Conservation (phyloP, 2,113 vertebrate species). For the Ceratotherium simum region DNA sequence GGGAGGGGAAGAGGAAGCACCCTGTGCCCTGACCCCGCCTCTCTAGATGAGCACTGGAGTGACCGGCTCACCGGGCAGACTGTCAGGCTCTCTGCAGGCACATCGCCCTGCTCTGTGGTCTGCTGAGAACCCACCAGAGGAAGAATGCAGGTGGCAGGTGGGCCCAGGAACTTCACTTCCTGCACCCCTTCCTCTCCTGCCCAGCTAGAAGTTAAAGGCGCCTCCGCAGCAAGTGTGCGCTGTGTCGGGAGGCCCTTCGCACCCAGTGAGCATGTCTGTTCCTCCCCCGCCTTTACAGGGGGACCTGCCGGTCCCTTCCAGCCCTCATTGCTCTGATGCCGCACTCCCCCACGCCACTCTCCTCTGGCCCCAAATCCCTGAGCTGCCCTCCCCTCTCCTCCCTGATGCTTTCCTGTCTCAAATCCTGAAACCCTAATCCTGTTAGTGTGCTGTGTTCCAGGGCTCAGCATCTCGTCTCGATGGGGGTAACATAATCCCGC, state of each 20-base stretch:
- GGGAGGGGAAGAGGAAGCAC: too few species aligned
- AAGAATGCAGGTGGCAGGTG: not conserved
- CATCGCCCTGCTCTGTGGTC: not conserved
- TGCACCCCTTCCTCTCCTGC: not conserved
- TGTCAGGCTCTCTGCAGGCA: not conserved
- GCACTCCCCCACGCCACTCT: slow-evolving; percentile 48
- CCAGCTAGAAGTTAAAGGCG: not conserved
- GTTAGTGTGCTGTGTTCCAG: slow-evolving; percentile 88
- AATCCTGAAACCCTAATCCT: slow-evolving; percentile 90
- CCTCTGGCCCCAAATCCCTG: slow-evolving; percentile 72
- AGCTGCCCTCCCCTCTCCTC: slow-evolving; percentile 75
- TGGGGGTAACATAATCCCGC: slow-evolving; percentile 87
- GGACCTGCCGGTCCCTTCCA: not conserved
- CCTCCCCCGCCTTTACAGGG: not conserved
- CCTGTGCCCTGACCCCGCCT: not conserved
- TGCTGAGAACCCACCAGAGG: not conserved
- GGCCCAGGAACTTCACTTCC: not conserved
- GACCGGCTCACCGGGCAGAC: rapidly evolving
- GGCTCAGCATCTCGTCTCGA: slow-evolving; percentile 79
- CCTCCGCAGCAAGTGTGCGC: not conserved
- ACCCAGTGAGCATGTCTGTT: not conserved
- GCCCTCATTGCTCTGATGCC: slow-evolving; percentile 56
- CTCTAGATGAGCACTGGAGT: not conserved
- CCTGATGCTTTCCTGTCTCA: slow-evolving; percentile 86
- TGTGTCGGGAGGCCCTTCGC: not conserved